phyloP scores from a whole-genome alignment of 2,888 invertebrate genomes.

The Euspilapteryx auroguttella region DNA sequence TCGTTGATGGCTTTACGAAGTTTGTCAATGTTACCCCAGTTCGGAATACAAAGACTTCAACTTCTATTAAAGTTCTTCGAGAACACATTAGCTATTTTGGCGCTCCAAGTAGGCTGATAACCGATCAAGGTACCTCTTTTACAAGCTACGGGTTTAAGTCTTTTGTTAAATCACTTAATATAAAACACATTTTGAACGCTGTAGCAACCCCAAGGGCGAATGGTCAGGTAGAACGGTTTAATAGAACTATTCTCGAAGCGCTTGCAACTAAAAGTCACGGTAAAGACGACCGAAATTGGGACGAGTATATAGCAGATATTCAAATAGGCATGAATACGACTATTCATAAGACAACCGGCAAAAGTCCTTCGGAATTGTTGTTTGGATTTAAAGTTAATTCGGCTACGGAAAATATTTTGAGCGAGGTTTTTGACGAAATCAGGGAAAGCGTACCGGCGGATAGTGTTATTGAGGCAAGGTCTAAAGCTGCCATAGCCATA shows the following conservation, averaged over 20 bases:
- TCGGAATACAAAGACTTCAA: slow-evolving; percentile 8
- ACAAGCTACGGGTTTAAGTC: slow-evolving; percentile 8
- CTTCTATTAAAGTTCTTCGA: slow-evolving; percentile 7
- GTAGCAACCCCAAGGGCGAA: too few species aligned
- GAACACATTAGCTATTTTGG: slow-evolving; percentile 10
- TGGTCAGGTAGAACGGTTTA: too few species aligned
- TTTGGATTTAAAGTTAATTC: slow-evolving; percentile 4
- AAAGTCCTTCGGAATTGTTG: slow-evolving; percentile 5
- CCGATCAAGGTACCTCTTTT: slow-evolving; percentile 9
- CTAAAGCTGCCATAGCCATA: slow-evolving; percentile 1
- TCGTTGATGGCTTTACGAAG: slow-evolving; percentile 10
- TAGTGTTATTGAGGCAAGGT: slow-evolving; percentile 1
- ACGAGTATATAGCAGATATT: too few species aligned
- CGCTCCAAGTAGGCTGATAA: slow-evolving; percentile 8
- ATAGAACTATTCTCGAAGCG: too few species aligned
- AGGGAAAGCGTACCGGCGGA: not conserved
- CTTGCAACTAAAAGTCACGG: too few species aligned
- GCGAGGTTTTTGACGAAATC: not conserved
- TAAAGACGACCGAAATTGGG: too few species aligned
- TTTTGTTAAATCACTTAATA: slow-evolving; percentile 1
- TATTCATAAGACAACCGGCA: too few species aligned
- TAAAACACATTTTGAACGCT: too few species aligned
- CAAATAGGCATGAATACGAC: slow-evolving; percentile 1
- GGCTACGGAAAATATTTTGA: not conserved
- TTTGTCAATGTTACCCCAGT: slow-evolving; percentile 9